phyloP scores from a whole-genome alignment of 1,140 invertebrate species.

The Drosophila funebris region DNA sequence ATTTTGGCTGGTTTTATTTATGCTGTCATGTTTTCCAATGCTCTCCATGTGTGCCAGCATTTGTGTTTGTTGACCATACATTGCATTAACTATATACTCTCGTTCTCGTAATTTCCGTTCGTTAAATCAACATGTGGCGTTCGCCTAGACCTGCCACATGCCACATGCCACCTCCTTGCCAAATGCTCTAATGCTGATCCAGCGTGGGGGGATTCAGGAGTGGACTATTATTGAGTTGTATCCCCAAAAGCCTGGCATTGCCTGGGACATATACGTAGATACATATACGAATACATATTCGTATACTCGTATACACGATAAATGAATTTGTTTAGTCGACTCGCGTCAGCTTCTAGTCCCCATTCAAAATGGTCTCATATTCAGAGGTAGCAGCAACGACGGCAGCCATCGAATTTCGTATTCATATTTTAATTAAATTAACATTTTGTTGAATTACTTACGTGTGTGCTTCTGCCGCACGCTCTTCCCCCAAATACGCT shows the following conservation, averaged over 20 bases:
- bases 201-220: constrained; percentile 9
- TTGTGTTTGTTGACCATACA: constrained; percentile 66
- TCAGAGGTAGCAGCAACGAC: constrained; percentile 1
- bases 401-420: constrained; percentile 57
- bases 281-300: too few species aligned
- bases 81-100: constrained; percentile 58
- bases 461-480: neutral
- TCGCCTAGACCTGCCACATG: neutral
- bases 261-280: neutral
- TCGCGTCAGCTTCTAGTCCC: constrained; percentile 57
- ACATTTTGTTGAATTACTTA: constrained; percentile 78
- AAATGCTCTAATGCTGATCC: constrained; percentile 34
- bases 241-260: constrained; percentile 28
- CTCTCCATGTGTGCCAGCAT: neutral
- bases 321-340: constrained; percentile 72
- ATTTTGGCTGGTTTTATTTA: constrained; percentile 49
- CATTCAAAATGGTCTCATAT: constrained; percentile 49
- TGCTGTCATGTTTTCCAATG: constrained; percentile 40
- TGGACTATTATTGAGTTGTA: constrained; percentile 39
- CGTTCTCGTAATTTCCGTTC: constrained; percentile 65
- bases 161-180: too few species aligned
- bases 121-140: constrained; percentile 73
- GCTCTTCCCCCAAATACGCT: constrained; percentile 9
- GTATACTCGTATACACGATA: constrained; percentile 45
- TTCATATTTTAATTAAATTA: constrained; percentile 80